phyloP scores from a whole-genome alignment of 2,797 vertebrate species.

The Falco columbarius region DNA sequence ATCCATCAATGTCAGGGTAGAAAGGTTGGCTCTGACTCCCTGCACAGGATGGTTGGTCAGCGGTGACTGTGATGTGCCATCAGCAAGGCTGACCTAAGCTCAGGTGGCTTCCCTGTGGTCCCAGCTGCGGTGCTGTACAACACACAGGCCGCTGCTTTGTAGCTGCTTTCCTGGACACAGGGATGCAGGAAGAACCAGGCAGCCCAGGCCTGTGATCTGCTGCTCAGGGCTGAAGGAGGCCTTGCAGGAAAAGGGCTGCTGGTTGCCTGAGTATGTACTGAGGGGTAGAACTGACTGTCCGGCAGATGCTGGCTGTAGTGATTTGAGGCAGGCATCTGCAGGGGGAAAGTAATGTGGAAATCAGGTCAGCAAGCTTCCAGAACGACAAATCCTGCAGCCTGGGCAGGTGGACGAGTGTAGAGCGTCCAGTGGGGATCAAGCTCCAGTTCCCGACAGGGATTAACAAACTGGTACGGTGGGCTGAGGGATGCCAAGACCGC shows the following conservation, averaged over 20 bases:
- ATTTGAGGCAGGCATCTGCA: not conserved
- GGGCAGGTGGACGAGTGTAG: accelerated
- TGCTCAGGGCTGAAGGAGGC: not conserved
- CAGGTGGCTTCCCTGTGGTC: not conserved
- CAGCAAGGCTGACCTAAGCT: not conserved
- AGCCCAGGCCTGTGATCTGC: not conserved
- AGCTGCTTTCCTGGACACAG: not conserved
- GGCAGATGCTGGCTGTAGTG: too few relatives aligned
- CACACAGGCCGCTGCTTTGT: not conserved
- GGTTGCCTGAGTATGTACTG: too few relatives aligned
- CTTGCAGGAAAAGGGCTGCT: not conserved
- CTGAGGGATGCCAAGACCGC: not conserved
- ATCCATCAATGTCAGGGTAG: not conserved
- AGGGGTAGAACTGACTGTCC: not conserved
- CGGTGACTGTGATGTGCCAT: not conserved
- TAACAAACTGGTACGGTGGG: not conserved
- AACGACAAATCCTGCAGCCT: not conserved
- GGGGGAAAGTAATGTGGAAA: not conserved
- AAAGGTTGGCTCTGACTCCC: not conserved
- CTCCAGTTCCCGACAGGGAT: not conserved
- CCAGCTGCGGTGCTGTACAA: accelerated
- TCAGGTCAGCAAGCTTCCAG: not conserved
- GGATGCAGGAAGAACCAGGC: not conserved
- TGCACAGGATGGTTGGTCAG: not conserved
- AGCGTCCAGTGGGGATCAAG: not conserved